A percentile compares a stretch with the other conserved stretches of the same genome.
Evolutionary conservation across 2,797 vertebrate species (phyloP).

Genomic region (Yasuhikotakia modesta): DNA sequence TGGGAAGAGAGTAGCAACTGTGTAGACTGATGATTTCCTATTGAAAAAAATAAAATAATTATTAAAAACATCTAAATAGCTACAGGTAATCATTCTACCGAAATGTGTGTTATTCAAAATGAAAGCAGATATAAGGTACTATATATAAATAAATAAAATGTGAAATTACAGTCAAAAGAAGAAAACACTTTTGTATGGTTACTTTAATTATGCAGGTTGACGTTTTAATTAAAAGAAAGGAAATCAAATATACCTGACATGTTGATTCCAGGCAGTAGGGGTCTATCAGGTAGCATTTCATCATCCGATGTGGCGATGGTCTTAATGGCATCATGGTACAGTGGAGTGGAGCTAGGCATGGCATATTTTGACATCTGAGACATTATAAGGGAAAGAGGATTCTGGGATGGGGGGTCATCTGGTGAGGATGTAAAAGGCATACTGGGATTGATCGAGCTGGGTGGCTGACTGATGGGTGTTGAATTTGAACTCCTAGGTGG

Average conservation of each 20-base stretch:
- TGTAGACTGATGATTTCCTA: conserved; percentile 80
- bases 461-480: conserved; percentile 83
- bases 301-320: conserved; percentile 97
- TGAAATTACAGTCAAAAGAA: not conserved
- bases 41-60: conserved; percentile 22
- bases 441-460: conserved; percentile 82
- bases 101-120: not conserved
- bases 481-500: conserved; percentile 86
- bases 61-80: not conserved
- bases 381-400: conserved; percentile 97
- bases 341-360: conserved; percentile 95
- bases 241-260: conserved; percentile 80
- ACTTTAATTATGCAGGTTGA: not conserved
- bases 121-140: not conserved
- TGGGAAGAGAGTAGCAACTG: conserved; percentile 75
- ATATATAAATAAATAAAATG: not conserved
- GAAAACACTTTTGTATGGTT: not conserved
- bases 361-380: conserved; percentile 99
- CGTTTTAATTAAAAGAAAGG: not conserved
- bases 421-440: conserved; percentile 90
- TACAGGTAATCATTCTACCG: not conserved
- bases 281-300: conserved; percentile 90
- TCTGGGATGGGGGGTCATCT: conserved; percentile 87
- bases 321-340: conserved; percentile 99
- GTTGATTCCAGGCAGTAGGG: conserved; percentile 86